phyloP scores from a whole-genome alignment of 1,140 invertebrate genomes.

The Drosophila ogumai region DNA sequence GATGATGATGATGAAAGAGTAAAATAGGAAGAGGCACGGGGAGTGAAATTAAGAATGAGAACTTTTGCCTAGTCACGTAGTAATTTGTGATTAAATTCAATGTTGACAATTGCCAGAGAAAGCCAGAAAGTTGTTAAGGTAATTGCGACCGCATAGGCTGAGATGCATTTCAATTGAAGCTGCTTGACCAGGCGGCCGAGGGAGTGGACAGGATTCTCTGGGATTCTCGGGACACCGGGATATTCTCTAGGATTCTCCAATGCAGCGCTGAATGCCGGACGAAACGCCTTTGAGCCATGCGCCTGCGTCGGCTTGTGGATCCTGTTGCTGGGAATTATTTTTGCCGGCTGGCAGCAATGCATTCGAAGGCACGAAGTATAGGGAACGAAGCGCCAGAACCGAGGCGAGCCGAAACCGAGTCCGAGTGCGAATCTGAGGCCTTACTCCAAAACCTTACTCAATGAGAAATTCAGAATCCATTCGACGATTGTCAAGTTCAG shows the following conservation, averaged over 20 bases:
- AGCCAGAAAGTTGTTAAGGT: conserved; percentile 69
- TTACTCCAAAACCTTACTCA: conserved; percentile 75
- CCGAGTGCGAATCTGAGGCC: conserved; percentile 37
- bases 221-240: neutral
- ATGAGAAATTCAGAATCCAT: conserved; percentile 83
- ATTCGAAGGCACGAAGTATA: conserved; percentile 31
- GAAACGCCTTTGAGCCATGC: conserved; percentile 50
- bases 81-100: conserved; percentile 75
- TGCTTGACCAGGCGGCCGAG: conserved; percentile 7
- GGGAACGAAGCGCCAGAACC: conserved; percentile 20
- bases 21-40: neutral
- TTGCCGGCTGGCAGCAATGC: conserved; percentile 53
- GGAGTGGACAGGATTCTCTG: neutral
- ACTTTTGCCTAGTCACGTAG: conserved; percentile 45
- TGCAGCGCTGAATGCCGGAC: conserved; percentile 59
- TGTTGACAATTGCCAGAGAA: conserved; percentile 62
- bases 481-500: conserved; percentile 80
- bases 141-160: conserved; percentile 67
- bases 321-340: conserved; percentile 49
- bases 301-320: conserved; percentile 75
- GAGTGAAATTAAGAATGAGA: neutral
- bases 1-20: neutral
- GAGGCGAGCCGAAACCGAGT: conserved; percentile 33
- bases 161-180: conserved; percentile 70
- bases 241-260: conserved; percentile 3